Evolutionary conservation across 2,888 invertebrate genomes (phyloP), one percentile per base, ranked within the genome.

Genomic region (Scrobipalpa atriplicella): DNA sequence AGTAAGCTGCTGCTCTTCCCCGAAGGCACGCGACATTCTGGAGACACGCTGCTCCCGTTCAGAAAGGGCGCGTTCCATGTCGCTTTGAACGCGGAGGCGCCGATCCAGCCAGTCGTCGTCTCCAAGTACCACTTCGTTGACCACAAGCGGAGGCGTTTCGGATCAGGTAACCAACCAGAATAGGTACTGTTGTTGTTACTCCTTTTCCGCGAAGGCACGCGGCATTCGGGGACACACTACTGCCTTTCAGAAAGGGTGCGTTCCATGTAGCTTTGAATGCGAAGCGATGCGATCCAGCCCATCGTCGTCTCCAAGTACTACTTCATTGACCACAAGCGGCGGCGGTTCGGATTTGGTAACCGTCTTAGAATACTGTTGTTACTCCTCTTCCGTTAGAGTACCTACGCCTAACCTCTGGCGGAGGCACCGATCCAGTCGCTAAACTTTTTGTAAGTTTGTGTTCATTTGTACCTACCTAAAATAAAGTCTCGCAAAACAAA

Each of bases 61-160:
- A 98, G 99, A 83, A 99, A 99, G 84, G 99, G 99, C 9, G 98
- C 98, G 3, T 99, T 99, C 91, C 98, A 98, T 87, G 95, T 99
- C 71, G 99, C 99, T 0, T 92, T 98, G 70, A 95, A 95, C 72
- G 96, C 97, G 6, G 95, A 95, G 79, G 95, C 97, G 68, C 97
- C 98, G 5, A 95, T 99, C 70, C 96, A 98, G 79, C 98, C 99
- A 0, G 95, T 98, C 0, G 97, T 98, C 29, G 95, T 98, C 68
- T 98, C 97, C 8, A 89, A 95, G 78, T 98, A 98, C 86, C 94
- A 95, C 73, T 96, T 96, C 82, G 86, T 96, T 65, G 95, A 95
- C 73, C 82, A 87, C 19, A 91, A 94, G 69, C 86, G 91, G 69
- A 94, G 94, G 74, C 91, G 92, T 70, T 96, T 97, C 80, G 94